Percentiles rank a stretch among this genome's conserved stretches.
Conservation (phyloP, 1,140 invertebrate species). For the Drosophila sp. region DNA sequence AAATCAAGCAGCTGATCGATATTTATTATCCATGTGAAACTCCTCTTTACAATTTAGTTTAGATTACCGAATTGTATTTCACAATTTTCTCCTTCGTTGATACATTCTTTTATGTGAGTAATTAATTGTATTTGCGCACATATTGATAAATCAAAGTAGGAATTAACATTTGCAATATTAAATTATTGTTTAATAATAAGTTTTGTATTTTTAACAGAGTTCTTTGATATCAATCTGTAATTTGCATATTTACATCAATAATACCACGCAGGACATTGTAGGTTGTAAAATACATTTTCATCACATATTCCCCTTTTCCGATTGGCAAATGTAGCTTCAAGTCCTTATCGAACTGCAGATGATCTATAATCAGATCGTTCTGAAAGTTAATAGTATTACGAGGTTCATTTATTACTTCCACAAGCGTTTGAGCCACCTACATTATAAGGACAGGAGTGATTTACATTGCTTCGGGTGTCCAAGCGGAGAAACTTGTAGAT, state of each 20-base stretch:
- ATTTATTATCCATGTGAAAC: neutral
- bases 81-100: neutral
- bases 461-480: slow-evolving; percentile 24
- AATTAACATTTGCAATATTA: too few relatives aligned
- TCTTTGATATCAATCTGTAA: neutral
- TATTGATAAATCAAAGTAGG: too few relatives aligned
- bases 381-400: neutral
- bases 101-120: neutral
- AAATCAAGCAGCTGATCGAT: neutral
- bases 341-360: slow-evolving; percentile 15
- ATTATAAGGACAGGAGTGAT: slow-evolving; percentile 51
- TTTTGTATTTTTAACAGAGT: too few relatives aligned
- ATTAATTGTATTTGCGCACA: neutral
- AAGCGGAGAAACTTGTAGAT: slow-evolving; percentile 32
- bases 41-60: neutral
- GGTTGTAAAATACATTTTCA: slow-evolving; percentile 1
- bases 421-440: slow-evolving; percentile 14
- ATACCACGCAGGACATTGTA: neutral
- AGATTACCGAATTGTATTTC: too few relatives aligned
- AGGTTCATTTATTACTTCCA: neutral
- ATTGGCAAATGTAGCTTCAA: slow-evolving; percentile 10
- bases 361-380: slow-evolving; percentile 34
- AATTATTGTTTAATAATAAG: too few relatives aligned
- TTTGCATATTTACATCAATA: slow-evolving; percentile 6
- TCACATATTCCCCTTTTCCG: slow-evolving; percentile 6